These are phyloP conservation scores for Cichladusa arquata DNA, from an alignment of 2,113 vertebrate genomes.

Conservation along the genomic window DNA sequence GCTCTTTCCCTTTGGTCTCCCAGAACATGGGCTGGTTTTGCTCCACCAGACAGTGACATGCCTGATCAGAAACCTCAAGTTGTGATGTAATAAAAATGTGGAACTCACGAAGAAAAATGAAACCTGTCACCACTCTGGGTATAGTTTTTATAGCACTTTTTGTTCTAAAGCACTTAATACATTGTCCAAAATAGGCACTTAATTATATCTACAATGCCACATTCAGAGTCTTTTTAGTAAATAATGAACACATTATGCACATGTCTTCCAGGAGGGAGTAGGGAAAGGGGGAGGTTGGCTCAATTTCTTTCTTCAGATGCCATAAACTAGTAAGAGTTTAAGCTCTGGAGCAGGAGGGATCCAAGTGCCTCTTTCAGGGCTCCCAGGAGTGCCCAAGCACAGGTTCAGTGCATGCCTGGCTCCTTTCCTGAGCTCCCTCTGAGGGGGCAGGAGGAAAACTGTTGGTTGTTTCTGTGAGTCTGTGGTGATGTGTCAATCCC, in stretches of 20 bases:
- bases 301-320: not conserved
- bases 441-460: not conserved
- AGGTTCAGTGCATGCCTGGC: fast-evolving
- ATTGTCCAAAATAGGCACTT: not conserved
- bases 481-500: not conserved
- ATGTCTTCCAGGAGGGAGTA: not conserved
- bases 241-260: not conserved
- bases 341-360: not conserved
- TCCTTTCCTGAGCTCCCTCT: not conserved
- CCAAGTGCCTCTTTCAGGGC: not conserved
- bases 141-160: slow-evolving; percentile 47
- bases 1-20: not conserved
- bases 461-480: not conserved
- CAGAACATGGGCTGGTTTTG: not conserved
- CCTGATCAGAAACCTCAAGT: not conserved
- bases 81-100: not conserved
- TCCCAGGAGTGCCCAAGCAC: not conserved
- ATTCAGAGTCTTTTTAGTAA: not conserved
- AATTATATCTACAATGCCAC: not conserved
- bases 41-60: not conserved
- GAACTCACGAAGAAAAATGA: not conserved
- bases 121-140: not conserved
- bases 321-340: not conserved
- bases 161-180: slow-evolving; percentile 48
- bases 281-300: not conserved